These are phyloP conservation scores for Steinernema feltiae DNA, from an alignment of 1,140 invertebrate genomes.

Conservation along the genomic window DNA sequence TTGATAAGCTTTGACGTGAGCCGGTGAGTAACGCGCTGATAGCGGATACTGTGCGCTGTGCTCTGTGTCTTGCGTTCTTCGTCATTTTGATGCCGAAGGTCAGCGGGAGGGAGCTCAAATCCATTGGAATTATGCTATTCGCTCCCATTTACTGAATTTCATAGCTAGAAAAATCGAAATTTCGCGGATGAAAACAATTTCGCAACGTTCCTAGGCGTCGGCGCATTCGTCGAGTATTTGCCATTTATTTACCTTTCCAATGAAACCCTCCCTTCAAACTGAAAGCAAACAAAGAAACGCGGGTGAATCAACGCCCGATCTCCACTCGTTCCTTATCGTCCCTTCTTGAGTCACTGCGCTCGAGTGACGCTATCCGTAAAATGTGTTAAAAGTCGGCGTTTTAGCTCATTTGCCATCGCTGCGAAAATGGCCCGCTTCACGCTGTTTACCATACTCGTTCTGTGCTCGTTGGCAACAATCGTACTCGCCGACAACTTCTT, in stretches of 20 bases:
- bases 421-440: neutral
- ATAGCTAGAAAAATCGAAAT: too few species aligned
- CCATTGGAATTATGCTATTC: too few species aligned
- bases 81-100: too few species aligned
- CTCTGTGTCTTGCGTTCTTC: too few species aligned
- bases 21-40: too few species aligned
- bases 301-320: neutral
- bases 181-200: too few species aligned
- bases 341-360: neutral
- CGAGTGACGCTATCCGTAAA: neutral
- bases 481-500: neutral
- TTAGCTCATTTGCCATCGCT: neutral
- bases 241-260: neutral
- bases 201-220: too few species aligned
- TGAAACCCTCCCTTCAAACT: neutral
- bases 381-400: neutral
- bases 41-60: too few species aligned
- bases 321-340: neutral
- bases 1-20: too few species aligned
- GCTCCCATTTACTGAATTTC: too few species aligned
- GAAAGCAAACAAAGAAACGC: neutral
- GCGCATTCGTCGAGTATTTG: too few species aligned
- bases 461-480: neutral
- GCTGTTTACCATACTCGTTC: neutral
- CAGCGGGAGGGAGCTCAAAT: too few species aligned